Base-by-base conservation (phyloP, 2,888 invertebrate species). In the Tipula unca region DNA sequence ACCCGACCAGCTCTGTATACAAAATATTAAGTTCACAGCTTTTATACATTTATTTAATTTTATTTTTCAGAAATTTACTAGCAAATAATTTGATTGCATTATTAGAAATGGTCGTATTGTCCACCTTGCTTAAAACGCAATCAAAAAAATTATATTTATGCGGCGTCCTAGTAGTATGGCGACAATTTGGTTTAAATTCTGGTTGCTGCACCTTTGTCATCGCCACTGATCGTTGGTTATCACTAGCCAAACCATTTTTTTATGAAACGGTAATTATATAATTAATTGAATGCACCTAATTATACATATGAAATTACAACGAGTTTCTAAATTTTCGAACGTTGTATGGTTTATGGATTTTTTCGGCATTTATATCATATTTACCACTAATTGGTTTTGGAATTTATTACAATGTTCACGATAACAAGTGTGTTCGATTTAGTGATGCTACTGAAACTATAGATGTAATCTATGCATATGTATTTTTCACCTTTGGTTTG, bases 171-270 rank as follows among this genome's bases (percentile, higher is more conserved):
- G 95, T 97, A 6, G 91, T 95, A 85, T 94, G 96, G 91, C 93
- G 97, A 86, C 94, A 95, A 87, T 97, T 97, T 91, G 97, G 97
- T 85, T 92, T 97, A 86, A 96, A 96, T 89, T 96, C 96, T 87
- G 97, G 96, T 82, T 96, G 96, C 91, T 96, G 97, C 88, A 96
- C 96, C 29, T 94, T 96, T 89, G 95, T 96, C 86, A 97, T 97
- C 97, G 96, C 97, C 13, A 93, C 95, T 48, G 97, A 97, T 90
- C 92, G 97, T 87, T 97, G 95, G 94, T 92, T 97, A 89, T 97
- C 97, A 29, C 93, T 97, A 88, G 96, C 97, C 13, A 92, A 95
- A 87, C 97, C 97, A 48, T 97, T 97, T 91, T 92, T 95, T 88
- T 97, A 97, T 90, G 96, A 96, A 90, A 96, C 96, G 95, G 97